Percentiles rank a stretch among this genome's conserved stretches.
These are phyloP conservation scores for Heteromurus nitidus DNA, from an alignment of 2,888 invertebrate species.

Conservation along the genomic window DNA sequence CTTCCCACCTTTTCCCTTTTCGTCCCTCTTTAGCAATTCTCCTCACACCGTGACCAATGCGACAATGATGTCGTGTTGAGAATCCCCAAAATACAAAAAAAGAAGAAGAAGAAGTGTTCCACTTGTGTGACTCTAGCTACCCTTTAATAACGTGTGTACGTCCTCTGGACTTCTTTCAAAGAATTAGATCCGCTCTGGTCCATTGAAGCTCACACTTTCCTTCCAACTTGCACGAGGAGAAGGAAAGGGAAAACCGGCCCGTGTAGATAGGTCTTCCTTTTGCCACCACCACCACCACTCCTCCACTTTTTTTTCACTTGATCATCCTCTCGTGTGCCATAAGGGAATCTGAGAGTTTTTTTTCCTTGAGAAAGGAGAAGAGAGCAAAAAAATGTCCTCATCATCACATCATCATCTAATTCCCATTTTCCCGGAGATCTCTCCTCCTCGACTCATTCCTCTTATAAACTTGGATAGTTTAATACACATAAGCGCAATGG, in stretches of 20 bases:
- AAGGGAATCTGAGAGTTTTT: slow-evolving; percentile 23
- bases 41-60: slow-evolving; percentile 66
- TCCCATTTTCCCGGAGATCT: slow-evolving; percentile 42
- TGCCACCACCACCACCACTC: not conserved
- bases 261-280: not conserved
- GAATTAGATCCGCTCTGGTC: slow-evolving; percentile 56
- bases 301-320: not conserved
- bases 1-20: not conserved
- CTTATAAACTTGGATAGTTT: too few relatives aligned
- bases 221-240: not conserved
- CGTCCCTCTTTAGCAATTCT: slow-evolving; percentile 56
- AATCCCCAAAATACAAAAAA: slow-evolving; percentile 60
- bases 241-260: not conserved
- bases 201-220: slow-evolving; percentile 30
- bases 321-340: slow-evolving; percentile 9
- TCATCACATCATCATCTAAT: slow-evolving; percentile 31
- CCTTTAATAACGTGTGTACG: slow-evolving; percentile 25
- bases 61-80: slow-evolving; percentile 70
- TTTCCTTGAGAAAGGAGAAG: too few relatives aligned
- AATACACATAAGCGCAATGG: too few relatives aligned
- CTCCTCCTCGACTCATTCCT: slow-evolving; percentile 7
- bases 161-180: slow-evolving; percentile 23
- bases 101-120: slow-evolving; percentile 10
- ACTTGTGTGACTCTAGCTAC: slow-evolving; percentile 19
- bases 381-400: slow-evolving; percentile 14